These are phyloP conservation scores for Exocentrus adspersus DNA, from an alignment of 2,888 invertebrate species.

Conservation along the genomic window DNA sequence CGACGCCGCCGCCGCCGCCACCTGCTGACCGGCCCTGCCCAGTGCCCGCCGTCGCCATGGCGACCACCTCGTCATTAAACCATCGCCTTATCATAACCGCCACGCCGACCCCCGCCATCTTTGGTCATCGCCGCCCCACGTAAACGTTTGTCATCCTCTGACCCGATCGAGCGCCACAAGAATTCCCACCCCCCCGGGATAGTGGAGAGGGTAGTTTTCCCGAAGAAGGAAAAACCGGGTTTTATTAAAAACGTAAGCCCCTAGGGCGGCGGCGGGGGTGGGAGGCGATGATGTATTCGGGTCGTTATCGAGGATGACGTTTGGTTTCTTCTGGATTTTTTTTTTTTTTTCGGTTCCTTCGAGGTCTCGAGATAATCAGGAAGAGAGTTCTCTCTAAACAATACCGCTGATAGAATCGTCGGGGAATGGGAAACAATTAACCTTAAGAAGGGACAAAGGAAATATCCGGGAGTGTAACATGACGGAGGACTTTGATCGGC, in stretches of 20 bases:
- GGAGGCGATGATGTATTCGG: neutral
- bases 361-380: too few relatives aligned
- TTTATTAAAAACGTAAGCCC: slow-evolving; percentile 23
- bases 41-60: slow-evolving; percentile 66
- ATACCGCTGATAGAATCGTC: too few relatives aligned
- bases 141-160: slow-evolving; percentile 47
- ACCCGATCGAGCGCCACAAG: slow-evolving; percentile 38
- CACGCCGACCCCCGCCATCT: slow-evolving; percentile 63
- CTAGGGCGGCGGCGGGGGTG: neutral
- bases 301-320: slow-evolving; percentile 1
- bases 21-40: slow-evolving; percentile 65
- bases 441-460: too few relatives aligned
- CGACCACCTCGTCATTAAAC: slow-evolving; percentile 68
- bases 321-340: neutral
- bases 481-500: too few relatives aligned
- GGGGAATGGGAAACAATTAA: too few relatives aligned
- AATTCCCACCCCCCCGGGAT: slow-evolving; percentile 28
- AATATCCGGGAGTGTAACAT: too few relatives aligned
- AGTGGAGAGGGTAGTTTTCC: neutral
- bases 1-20: slow-evolving; percentile 57
- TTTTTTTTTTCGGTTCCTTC: too few relatives aligned
- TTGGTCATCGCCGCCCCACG: slow-evolving; percentile 60
- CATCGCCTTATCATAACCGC: slow-evolving; percentile 69
- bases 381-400: too few relatives aligned
- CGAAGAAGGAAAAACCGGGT: slow-evolving; percentile 32